A percentile compares a stretch with the other conserved stretches of the same genome.
Evolutionary conservation across 1,140 invertebrate species (phyloP).

Genomic region (Andrena cerasifolii): DNA sequence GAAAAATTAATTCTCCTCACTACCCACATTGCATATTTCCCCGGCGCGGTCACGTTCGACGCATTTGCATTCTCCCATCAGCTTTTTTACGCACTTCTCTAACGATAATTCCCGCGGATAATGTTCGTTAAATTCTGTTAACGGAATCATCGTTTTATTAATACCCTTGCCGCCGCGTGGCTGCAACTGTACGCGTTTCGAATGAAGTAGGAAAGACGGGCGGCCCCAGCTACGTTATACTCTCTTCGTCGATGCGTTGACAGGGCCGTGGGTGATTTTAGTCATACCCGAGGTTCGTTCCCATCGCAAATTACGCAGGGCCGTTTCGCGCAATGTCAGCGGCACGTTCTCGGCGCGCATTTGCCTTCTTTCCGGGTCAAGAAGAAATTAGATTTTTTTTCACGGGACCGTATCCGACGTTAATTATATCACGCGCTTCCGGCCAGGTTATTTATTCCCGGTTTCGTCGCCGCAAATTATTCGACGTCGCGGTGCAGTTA

Average conservation of each 20-base stretch:
- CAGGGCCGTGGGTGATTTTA: too few relatives aligned
- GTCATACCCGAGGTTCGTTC: too few relatives aligned
- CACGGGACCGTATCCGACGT: neutral
- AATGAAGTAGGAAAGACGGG: too few relatives aligned
- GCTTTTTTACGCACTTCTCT: neutral
- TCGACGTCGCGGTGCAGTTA: conserved; percentile 1
- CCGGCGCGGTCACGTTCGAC: neutral
- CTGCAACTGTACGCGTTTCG: neutral
- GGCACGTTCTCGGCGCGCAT: neutral
- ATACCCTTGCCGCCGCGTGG: too few relatives aligned
- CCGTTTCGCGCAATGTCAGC: neutral
- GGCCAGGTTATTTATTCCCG: conserved; percentile 15
- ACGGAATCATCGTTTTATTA: neutral
- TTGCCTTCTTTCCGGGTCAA: too few relatives aligned
- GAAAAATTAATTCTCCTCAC: conserved; percentile 25
- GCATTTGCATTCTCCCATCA: neutral
- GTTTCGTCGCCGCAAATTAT: conserved; percentile 24
- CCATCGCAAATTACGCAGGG: conserved; percentile 40
- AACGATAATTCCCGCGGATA: neutral
- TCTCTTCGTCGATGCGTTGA: too few relatives aligned
- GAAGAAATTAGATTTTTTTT: conserved; percentile 10
- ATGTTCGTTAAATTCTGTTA: neutral
- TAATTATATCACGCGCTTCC: conserved; percentile 11
- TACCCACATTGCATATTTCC: neutral
- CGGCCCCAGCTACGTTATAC: too few relatives aligned